Evolutionary conservation across 1,140 invertebrate genomes (phyloP).

Genomic region (Campodea augens): DNA sequence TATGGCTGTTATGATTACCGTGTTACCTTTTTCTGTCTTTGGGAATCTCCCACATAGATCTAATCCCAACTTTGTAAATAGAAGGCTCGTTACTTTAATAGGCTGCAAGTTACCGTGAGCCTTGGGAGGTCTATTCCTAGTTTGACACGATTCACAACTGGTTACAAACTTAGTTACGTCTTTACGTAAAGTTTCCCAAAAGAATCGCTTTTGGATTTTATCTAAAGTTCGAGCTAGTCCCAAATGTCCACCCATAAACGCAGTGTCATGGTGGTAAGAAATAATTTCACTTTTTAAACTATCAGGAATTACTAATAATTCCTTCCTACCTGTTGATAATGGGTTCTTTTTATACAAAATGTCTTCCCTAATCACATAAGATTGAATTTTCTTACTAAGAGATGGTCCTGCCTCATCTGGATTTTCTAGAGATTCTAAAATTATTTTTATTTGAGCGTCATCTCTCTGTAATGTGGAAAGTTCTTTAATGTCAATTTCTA

Average conservation of each 20-base stretch:
- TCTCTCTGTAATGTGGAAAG: not conserved
- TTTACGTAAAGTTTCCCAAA: slow-evolving; percentile 20
- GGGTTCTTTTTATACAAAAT: not conserved
- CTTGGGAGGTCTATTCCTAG: slow-evolving; percentile 19
- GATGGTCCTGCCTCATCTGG: not conserved
- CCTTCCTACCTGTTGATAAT: not conserved
- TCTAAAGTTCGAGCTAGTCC: slow-evolving; percentile 19
- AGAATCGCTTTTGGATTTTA: slow-evolving; percentile 19
- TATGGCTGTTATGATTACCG: slow-evolving; percentile 19
- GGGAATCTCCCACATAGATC: slow-evolving; percentile 19
- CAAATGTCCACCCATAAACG: slow-evolving; percentile 12
- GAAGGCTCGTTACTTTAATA: slow-evolving; percentile 17
- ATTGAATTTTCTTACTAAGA: not conserved
- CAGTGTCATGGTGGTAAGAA: not conserved
- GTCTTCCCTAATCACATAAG: not conserved
- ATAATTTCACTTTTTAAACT: slow-evolving; percentile 4
- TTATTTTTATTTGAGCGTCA: not conserved
- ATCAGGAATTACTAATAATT: slow-evolving; percentile 9
- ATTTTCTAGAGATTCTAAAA: not conserved
- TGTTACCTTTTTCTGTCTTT: slow-evolving; percentile 13
- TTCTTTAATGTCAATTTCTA: not conserved
- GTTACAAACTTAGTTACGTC: slow-evolving; percentile 18
- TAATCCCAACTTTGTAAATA: slow-evolving; percentile 20
- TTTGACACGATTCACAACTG: slow-evolving; percentile 19
- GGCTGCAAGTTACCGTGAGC: slow-evolving; percentile 21